Evolutionary conservation across 2,888 invertebrate species (phyloP).

Genomic region (Crioceris asparagi): DNA sequence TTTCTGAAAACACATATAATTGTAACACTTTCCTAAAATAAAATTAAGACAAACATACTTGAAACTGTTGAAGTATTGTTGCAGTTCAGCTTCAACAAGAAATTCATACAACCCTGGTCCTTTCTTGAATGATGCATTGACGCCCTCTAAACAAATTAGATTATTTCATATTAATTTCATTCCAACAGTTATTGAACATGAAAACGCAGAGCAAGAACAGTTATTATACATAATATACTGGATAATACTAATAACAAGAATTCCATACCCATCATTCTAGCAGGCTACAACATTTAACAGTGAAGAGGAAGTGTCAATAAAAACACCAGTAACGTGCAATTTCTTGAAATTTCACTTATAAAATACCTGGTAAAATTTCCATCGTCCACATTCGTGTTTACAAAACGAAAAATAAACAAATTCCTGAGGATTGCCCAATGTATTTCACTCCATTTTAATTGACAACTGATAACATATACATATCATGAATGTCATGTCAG

Average conservation of each 20-base stretch:
- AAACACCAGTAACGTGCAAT: constrained; percentile 1
- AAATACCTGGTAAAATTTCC: constrained; percentile 34
- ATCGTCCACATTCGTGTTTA: constrained; percentile 22
- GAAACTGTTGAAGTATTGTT: constrained; percentile 77
- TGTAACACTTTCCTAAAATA: constrained; percentile 5
- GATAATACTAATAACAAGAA: constrained; percentile 4
- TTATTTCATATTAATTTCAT: too few species aligned
- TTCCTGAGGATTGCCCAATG: constrained; percentile 18
- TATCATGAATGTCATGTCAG: too few species aligned
- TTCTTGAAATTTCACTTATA: background rate
- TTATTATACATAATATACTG: too few species aligned
- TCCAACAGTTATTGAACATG: constrained; percentile 2
- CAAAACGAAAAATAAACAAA: constrained; percentile 27
- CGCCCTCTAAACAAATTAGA: constrained; percentile 29
- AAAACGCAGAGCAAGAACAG: background rate
- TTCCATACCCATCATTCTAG: constrained; percentile 5
- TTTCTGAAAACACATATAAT: constrained; percentile 46
- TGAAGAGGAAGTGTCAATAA: constrained; percentile 1
- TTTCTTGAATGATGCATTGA: constrained; percentile 35
- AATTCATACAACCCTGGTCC: constrained; percentile 76
- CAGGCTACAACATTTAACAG: constrained; percentile 1
- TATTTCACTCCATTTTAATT: constrained; percentile 8
- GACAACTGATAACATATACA: too few species aligned
- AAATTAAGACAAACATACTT: constrained; percentile 42
- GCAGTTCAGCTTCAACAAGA: constrained; percentile 86